Base-by-base conservation (phyloP, 2,797 vertebrate species). In the Phaenicophaeus curvirostris region DNA sequence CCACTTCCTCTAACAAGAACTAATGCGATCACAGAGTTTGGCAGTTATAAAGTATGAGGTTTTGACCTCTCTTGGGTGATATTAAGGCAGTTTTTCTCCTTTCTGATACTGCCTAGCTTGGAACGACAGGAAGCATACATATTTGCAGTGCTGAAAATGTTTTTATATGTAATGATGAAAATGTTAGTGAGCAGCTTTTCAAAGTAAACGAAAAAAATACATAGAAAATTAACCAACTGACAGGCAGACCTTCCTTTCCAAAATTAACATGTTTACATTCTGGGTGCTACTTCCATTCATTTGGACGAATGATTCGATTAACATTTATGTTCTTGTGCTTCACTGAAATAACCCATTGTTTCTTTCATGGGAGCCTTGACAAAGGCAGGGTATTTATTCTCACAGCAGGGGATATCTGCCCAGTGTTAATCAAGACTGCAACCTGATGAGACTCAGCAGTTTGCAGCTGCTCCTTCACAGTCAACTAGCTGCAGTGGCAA, bases 401-500 rank as follows among this genome's bases (percentile, higher is more conserved):
- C 93, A 0, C 94, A 76, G 95, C 85, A 94, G 94, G 94, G 81
- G 93, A 72, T 54, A 87, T 90, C 72, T 95, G 85, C 80, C 83
- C 87, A 77, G 11, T 35, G 91, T 94, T 95, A 96, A 93, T 89
- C 90, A 96, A 41, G 86, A 87, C 8, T 95, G 80, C 91, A 96
- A 90, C 90, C 94, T 87, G 91, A 94, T 92, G 91, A 96, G 89
- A 88, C 55, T 87, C 91, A 84, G 90, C 85, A 90, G 50, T 91
- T 76, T 91, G 94, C 93, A 97, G 93, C 95, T 96, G 94, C 95
- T 96, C 94, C 95, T 95, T 93, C 95, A 95, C 93, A 96, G 94
- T 94, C 91, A 95, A 79, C 71, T 77, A 81, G 69, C 63, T 90
- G 35, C 72, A 91, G 63, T 15, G 39, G 61, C 18, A 74, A 87